phyloP scores from a whole-genome alignment of 2,888 invertebrate species.

The Apoda limacodes region DNA sequence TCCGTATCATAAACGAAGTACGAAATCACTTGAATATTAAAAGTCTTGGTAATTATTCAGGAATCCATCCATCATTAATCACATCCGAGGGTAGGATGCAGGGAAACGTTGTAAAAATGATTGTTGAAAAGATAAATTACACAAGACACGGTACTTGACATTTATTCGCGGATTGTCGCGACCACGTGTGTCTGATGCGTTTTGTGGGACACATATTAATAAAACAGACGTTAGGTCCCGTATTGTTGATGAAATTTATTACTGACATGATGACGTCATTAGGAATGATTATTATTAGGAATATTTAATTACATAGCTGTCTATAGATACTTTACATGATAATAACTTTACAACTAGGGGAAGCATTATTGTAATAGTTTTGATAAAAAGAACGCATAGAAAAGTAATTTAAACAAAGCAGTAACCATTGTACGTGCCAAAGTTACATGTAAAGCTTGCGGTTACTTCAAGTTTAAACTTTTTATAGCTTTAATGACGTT shows the following conservation, averaged over 20 bases:
- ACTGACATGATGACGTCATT: slow-evolving; percentile 30
- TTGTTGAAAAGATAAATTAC: slow-evolving; percentile 68
- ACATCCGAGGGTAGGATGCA: slow-evolving; percentile 51
- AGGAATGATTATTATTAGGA: too few relatives aligned
- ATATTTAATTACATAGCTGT: too few relatives aligned
- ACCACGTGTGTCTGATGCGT: slow-evolving; percentile 31
- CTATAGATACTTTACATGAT: too few relatives aligned
- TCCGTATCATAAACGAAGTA: slow-evolving; percentile 17
- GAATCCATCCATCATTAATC: slow-evolving; percentile 71
- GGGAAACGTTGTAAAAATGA: slow-evolving; percentile 65
- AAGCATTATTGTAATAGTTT: too few relatives aligned
- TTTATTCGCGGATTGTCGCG: slow-evolving; percentile 40
- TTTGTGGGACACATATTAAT: slow-evolving; percentile 27
- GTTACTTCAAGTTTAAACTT: too few relatives aligned
- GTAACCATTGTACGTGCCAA: too few relatives aligned
- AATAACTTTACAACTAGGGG: too few relatives aligned
- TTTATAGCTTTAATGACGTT: too few relatives aligned
- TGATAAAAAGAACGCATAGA: too few relatives aligned
- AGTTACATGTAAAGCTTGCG: too few relatives aligned
- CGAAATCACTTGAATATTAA: slow-evolving; percentile 68
- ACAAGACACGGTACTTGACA: slow-evolving; percentile 54
- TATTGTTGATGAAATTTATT: slow-evolving; percentile 44
- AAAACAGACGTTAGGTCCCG: slow-evolving; percentile 26
- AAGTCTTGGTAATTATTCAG: slow-evolving; percentile 71
- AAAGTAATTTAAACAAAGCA: too few relatives aligned